A percentile compares a stretch with the other conserved stretches of the same genome.
Conservation (phyloP, 2,797 vertebrate species). For the Chaetodon trifasciatus region DNA sequence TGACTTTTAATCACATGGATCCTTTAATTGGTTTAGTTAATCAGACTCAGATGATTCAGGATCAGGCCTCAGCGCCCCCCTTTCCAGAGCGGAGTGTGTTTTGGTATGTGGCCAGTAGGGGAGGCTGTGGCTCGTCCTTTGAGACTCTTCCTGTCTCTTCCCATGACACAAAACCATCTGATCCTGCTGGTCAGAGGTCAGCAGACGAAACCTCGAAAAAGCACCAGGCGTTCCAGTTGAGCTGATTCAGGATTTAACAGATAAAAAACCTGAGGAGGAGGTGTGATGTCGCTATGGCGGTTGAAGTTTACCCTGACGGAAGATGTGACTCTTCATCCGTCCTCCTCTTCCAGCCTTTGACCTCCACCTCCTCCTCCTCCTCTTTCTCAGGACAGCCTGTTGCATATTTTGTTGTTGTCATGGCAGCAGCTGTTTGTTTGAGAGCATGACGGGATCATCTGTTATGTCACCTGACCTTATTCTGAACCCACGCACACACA, state of each 20-base stretch:
- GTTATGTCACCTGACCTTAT: conserved; percentile 80
- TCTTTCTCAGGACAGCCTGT: conserved; percentile 57
- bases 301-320: conserved; percentile 46
- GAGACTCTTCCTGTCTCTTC: conserved; percentile 5
- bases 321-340: conserved; percentile 60
- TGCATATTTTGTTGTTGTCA: conserved; percentile 73
- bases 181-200: conserved; percentile 73
- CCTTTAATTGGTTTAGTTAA: conserved; percentile 69
- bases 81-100: conserved; percentile 28
- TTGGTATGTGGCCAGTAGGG: conserved; percentile 72
- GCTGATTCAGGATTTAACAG: conserved; percentile 45
- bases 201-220: conserved; percentile 31
- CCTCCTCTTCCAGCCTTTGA: conserved; percentile 64
- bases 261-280: conserved; percentile 22
- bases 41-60: conserved; percentile 49
- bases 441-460: conserved; percentile 68
- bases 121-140: conserved; percentile 73
- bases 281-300: conserved; percentile 24
- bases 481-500: conserved; percentile 66
- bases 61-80: not conserved
- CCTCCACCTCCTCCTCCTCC: conserved; percentile 46
- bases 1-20: conserved; percentile 58
- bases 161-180: conserved; percentile 56
- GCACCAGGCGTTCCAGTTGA: conserved; percentile 44
- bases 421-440: conserved; percentile 72